phyloP scores from a whole-genome alignment of 2,113 vertebrate genomes.

The Lophura nycthemera region DNA sequence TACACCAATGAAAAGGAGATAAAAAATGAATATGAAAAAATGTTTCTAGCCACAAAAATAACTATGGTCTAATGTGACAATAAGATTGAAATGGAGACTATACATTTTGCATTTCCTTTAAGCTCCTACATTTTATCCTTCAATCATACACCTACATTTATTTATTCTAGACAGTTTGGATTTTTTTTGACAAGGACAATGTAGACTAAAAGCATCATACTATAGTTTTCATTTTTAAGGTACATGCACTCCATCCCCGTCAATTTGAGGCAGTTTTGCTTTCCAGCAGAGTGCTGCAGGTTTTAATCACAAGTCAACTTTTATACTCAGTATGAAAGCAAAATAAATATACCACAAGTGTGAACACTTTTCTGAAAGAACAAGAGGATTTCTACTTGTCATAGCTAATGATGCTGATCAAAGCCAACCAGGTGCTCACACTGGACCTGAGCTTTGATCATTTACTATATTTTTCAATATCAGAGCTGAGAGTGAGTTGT shows the following conservation, averaged over 20 bases:
- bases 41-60: not conserved
- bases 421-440: constrained; percentile 45
- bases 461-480: constrained; percentile 36
- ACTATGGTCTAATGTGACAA: not conserved
- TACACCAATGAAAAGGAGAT: not conserved
- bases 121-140: not conserved
- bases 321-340: constrained; percentile 37
- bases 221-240: constrained; percentile 35
- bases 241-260: not conserved
- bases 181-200: constrained; percentile 40
- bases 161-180: not conserved
- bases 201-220: not conserved
- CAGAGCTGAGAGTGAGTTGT: constrained; percentile 26
- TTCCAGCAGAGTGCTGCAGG: constrained; percentile 29
- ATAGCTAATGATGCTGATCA: constrained; percentile 63
- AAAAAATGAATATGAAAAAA: not conserved
- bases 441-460: constrained; percentile 62
- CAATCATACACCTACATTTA: not conserved
- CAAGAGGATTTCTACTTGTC: constrained; percentile 56
- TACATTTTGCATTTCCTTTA: not conserved
- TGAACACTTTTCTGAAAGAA: constrained; percentile 48
- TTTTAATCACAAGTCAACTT: constrained; percentile 43
- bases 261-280: constrained; percentile 38
- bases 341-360: constrained; percentile 43
- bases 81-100: not conserved